Base-by-base conservation (phyloP, 2,888 invertebrate species). In the Sphaerophoria rueppellii region DNA sequence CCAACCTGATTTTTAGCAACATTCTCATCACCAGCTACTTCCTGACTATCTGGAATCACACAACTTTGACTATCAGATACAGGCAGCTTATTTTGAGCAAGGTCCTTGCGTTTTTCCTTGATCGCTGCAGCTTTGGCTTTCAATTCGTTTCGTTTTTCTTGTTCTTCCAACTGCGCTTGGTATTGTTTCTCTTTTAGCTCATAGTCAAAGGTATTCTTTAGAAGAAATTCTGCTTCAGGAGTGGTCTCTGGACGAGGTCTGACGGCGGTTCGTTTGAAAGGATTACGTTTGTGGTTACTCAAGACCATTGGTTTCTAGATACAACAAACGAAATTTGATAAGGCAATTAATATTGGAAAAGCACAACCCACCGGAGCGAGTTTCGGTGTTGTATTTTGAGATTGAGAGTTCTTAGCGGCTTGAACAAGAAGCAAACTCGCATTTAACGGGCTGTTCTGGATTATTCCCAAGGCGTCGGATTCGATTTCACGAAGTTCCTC, bases 191-290 rank as follows among this genome's bases (percentile, higher is more conserved):
- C 24, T 34, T 37, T 79, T 11, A 79, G 46, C 40, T 79, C 79
- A n/a, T 58, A 70, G 37, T 77, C 74, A 9, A 73, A 52, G 6
- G 89, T 87, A 4, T 89, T 87, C 2, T 87, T 87, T 0, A 78
- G 69, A 2, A 89, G 87, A 46, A 40, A 61, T 1, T 73, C 74
- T 9, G 48, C 65, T 3, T 75, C 65, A 5, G 76, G 37, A 12
- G 78, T 71, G 0, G 61, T 71, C 0, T 76, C 63, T 3, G 86
- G 92, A 43, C 12, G 0, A 90, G 55, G 87, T 5, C 92, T 91
- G 35, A 91, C 90, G 52, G 93, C 92, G 82, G 93, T 92, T 75
- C 93, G 93, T 86, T 92, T 94, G 70, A 94, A 93, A 0, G 94
- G 93, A 86, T 93, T 93, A 34, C 93, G 90, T 77, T 90, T 92